phyloP scores from a whole-genome alignment of 2,888 invertebrate species.

The Poecilus cupreus region DNA sequence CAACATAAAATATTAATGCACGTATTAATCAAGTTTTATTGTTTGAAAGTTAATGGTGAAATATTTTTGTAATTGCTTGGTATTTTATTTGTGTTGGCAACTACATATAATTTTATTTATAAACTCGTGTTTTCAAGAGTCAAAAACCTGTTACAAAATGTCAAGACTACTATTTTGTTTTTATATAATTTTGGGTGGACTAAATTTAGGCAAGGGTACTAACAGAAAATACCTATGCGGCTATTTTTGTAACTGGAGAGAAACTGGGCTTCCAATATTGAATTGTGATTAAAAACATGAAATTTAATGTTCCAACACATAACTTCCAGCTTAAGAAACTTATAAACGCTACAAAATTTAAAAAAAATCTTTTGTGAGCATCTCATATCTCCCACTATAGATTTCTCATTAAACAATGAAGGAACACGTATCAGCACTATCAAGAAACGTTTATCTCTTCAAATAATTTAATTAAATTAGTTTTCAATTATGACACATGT shows the following conservation, averaged over 20 bases:
- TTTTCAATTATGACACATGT: too few species aligned
- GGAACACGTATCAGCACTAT: too few species aligned
- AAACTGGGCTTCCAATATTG: not conserved
- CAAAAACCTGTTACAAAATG: slow-evolving; percentile 50
- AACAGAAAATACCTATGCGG: not conserved
- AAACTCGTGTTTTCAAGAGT: slow-evolving; percentile 37
- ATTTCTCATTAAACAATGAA: too few species aligned
- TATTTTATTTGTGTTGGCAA: slow-evolving; percentile 25
- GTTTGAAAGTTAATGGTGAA: not conserved
- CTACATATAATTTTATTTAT: slow-evolving; percentile 20
- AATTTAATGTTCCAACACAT: too few species aligned
- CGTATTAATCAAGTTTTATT: slow-evolving; percentile 24
- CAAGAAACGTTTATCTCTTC: too few species aligned
- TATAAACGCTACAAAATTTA: too few species aligned
- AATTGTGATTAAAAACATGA: not conserved
- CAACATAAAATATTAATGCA: not conserved
- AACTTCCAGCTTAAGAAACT: too few species aligned
- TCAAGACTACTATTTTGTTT: slow-evolving; percentile 37
- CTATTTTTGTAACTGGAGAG: slow-evolving; percentile 7
- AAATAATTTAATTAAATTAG: too few species aligned
- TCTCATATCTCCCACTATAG: too few species aligned
- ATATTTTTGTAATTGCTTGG: not conserved
- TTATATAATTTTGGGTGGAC: slow-evolving; percentile 17
- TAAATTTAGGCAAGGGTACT: not conserved
- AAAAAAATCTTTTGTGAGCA: too few species aligned